phyloP scores from a whole-genome alignment of 2,113 vertebrate genomes.

The Albula glossodonta region DNA sequence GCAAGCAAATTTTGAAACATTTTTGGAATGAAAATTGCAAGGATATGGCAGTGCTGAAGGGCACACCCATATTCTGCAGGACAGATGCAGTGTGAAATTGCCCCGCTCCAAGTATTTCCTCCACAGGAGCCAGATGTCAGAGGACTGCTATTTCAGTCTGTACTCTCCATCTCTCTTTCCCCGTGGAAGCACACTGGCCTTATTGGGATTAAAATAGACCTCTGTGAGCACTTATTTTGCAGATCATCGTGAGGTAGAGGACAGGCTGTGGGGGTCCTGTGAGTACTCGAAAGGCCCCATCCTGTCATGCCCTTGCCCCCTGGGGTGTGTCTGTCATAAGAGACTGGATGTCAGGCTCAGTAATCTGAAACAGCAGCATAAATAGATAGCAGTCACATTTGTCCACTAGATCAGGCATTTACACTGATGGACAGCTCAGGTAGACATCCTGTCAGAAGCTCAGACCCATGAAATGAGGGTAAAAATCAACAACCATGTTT shows the following conservation, averaged over 20 bases:
- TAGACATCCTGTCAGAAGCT: background rate
- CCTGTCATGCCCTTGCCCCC: no score
- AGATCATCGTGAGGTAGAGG: background rate
- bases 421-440: background rate
- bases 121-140: slow-evolving; percentile 23
- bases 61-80: background rate
- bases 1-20: background rate
- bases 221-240: background rate
- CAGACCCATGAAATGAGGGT: background rate
- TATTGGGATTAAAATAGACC: slow-evolving; percentile 27
- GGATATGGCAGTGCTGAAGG: background rate
- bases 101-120: slow-evolving; percentile 20
- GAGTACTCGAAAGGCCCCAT: background rate
- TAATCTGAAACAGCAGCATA: background rate
- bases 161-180: slow-evolving; percentile 1
- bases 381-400: background rate
- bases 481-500: background rate
- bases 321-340: background rate
- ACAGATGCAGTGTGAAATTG: background rate
- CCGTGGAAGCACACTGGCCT: slow-evolving; percentile 26
- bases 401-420: background rate
- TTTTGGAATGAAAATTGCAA: background rate
- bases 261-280: background rate
- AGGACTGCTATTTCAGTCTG: slow-evolving; percentile 38
- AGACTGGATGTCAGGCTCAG: background rate